Evolutionary conservation across 1,140 invertebrate genomes (phyloP).

Genomic region (Nasonia vitripennis): DNA sequence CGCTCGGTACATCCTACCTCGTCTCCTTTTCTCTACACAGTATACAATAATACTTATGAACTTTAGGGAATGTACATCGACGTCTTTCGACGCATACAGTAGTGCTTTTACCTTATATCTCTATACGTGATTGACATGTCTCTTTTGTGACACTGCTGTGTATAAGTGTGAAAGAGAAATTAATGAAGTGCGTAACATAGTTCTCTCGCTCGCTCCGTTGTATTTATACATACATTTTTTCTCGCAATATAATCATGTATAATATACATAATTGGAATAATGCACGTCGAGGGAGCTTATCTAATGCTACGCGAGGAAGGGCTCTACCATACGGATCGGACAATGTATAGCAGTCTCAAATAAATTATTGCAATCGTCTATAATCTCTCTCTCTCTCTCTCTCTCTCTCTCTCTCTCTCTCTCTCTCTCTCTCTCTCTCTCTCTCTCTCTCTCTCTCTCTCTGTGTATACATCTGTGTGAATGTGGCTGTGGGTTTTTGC

Average conservation of each 20-base stretch:
- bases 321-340: not conserved
- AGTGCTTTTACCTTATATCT: not conserved
- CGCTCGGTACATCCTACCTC: not conserved
- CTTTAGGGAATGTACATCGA: constrained; percentile 7
- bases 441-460: constrained; percentile 29
- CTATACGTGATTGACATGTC: not conserved
- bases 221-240: not conserved
- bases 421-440: constrained; percentile 25
- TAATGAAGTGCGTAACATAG: not conserved
- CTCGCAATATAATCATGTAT: not conserved
- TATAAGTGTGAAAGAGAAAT: not conserved
- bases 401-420: constrained; percentile 25
- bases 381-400: constrained; percentile 36
- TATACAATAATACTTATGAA: constrained; percentile 8
- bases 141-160: not conserved
- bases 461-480: not conserved
- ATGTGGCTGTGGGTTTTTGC: not conserved
- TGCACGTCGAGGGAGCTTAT: not conserved
- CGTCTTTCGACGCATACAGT: not conserved
- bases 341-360: constrained; percentile 49
- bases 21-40: not conserved
- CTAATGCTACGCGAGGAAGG: not conserved
- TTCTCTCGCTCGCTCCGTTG: not conserved
- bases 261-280: not conserved
- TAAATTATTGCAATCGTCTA: constrained; percentile 53